Conservation (phyloP, 2,797 vertebrate genomes). For the Amniataba percoides region DNA sequence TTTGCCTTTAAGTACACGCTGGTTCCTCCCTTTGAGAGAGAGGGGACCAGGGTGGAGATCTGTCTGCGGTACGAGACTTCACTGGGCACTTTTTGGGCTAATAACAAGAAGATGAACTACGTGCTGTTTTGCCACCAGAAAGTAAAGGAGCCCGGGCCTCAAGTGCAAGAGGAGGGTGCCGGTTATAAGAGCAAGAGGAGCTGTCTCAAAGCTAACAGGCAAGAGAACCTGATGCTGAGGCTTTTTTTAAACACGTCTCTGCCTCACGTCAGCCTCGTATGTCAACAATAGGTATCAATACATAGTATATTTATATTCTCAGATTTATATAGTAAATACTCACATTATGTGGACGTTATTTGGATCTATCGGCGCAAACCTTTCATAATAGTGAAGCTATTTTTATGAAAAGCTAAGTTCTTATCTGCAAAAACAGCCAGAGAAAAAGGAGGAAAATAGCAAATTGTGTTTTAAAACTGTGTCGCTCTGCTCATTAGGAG, state of each 20-base stretch:
- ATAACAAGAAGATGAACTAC: conserved; percentile 92
- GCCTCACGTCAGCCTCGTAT: not conserved
- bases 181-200: conserved; percentile 89
- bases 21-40: conserved; percentile 88
- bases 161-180: conserved; percentile 66
- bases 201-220: conserved; percentile 93
- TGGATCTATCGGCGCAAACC: not conserved
- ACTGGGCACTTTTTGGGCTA: conserved; percentile 93
- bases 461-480: conserved; percentile 4
- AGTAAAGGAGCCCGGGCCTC: conserved; percentile 69
- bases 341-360: not conserved
- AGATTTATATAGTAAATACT: not conserved
- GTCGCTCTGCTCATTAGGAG: conserved; percentile 41
- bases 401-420: too few relatives aligned
- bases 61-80: conserved; percentile 94
- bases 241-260: conserved; percentile 42
- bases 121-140: conserved; percentile 91
- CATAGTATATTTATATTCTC: too few relatives aligned
- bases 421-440: not conserved
- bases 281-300: conserved; percentile 11
- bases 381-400: not conserved
- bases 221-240: conserved; percentile 67
- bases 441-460: conserved; percentile 11
- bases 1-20: conserved; percentile 92
- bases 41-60: conserved; percentile 91